These are phyloP conservation scores for Orchestes rusci DNA, from an alignment of 2,888 invertebrate genomes.

Conservation along the genomic window DNA sequence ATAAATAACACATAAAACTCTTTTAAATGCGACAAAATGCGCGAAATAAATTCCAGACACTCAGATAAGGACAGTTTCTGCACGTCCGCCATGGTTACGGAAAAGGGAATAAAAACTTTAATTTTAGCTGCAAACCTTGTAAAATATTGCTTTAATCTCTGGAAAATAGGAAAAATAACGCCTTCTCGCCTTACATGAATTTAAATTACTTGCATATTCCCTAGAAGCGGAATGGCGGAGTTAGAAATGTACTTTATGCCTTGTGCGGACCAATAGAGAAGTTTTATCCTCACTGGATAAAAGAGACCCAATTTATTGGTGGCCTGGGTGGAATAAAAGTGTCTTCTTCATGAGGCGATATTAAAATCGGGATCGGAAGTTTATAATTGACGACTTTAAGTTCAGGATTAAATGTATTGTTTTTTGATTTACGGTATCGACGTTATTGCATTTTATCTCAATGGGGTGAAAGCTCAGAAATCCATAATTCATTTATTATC, in stretches of 20 bases:
- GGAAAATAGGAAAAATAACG: constrained; percentile 42
- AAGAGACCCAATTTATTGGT: constrained; percentile 15
- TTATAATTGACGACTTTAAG: no score
- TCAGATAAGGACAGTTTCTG: constrained; percentile 43
- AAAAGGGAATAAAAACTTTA: constrained; percentile 38
- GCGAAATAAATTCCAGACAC: constrained; percentile 38
- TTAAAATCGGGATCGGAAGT: no score
- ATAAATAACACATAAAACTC: constrained; percentile 37
- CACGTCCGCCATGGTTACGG: constrained; percentile 32
- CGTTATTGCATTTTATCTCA: no score
- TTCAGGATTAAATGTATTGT: no score
- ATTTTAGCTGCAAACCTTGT: constrained; percentile 39
- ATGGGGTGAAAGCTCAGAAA: no score
- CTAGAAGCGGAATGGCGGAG: constrained; percentile 13
- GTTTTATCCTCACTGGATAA: constrained; percentile 14
- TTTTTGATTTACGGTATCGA: no score
- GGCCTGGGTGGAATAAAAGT: constrained; percentile 8
- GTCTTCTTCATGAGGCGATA: constrained; percentile 4
- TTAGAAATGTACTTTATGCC: constrained; percentile 20
- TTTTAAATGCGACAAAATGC: constrained; percentile 40
- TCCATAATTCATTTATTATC: no score
- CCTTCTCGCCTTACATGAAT: constrained; percentile 44
- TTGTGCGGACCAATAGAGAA: constrained; percentile 18
- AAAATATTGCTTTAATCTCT: constrained; percentile 47
- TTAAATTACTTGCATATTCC: constrained; percentile 39